Percentiles rank a stretch among this genome's conserved stretches.
Evolutionary conservation across 2,888 invertebrate genomes (phyloP).

Genomic region (Aspidiotus rigidus): DNA sequence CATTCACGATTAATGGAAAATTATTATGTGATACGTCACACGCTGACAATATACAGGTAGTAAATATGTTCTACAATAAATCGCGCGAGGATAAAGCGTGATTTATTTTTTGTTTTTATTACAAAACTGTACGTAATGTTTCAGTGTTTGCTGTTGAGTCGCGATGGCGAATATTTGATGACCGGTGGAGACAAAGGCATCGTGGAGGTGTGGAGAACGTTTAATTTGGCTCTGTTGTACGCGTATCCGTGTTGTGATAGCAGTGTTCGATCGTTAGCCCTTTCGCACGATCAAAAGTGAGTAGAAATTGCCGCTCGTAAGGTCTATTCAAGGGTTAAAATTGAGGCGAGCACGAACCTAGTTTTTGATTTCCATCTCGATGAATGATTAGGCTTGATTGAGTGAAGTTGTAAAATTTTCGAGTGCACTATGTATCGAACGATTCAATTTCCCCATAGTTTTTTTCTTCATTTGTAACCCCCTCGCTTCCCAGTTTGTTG

Average conservation of each 20-base stretch:
- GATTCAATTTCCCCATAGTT: too few species aligned
- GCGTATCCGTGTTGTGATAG: conserved; percentile 96
- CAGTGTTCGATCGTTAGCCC: conserved; percentile 84
- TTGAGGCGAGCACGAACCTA: background rate
- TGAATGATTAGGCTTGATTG: background rate
- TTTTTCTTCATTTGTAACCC: too few species aligned
- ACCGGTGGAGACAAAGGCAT: conserved; percentile 94
- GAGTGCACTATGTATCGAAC: too few species aligned
- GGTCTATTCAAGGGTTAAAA: background rate
- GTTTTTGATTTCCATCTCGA: background rate
- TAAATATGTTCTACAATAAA: conserved; percentile 29
- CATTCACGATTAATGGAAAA: conserved; percentile 89
- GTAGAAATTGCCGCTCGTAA: conserved; percentile 41
- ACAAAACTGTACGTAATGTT: too few species aligned
- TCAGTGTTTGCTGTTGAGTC: conserved; percentile 82
- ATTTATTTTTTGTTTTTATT: too few species aligned
- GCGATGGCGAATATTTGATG: conserved; percentile 98
- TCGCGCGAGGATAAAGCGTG: too few species aligned
- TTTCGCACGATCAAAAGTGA: conserved; percentile 98
- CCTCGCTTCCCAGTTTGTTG: too few species aligned
- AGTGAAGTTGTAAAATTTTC: too few species aligned
- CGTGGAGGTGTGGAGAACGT: conserved; percentile 96
- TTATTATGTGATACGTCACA: conserved; percentile 81
- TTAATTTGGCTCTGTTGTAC: conserved; percentile 91
- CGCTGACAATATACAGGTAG: conserved; percentile 87